A percentile compares a stretch with the other conserved stretches of the same genome.
Conservation (phyloP, 30 jellyfish, hydroid and myxozoan genomes). For the Chironex yamaguchii region DNA sequence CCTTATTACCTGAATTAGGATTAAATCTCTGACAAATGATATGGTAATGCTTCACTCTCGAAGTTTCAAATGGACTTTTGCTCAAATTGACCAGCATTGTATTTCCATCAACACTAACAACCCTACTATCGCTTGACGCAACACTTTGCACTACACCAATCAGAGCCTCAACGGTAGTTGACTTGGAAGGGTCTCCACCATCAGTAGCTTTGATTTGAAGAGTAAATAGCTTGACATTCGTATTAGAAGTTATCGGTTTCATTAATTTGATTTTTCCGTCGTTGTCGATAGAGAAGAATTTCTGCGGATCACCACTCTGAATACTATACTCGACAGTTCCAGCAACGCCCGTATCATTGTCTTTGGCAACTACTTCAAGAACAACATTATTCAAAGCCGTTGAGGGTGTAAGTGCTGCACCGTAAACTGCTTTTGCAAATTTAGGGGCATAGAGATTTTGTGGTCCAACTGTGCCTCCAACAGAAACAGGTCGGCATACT, state of each 20-base stretch:
- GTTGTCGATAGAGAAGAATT: constrained; percentile 46
- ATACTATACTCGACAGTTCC: constrained; percentile 58
- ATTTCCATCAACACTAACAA: constrained; percentile 54
- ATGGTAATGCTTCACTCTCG: constrained; percentile 60
- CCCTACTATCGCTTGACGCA: constrained; percentile 33
- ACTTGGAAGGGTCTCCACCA: constrained; percentile 63
- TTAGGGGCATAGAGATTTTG: constrained; percentile 32
- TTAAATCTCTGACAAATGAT: constrained; percentile 79
- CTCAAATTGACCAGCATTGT: constrained; percentile 68
- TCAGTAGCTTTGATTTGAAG: constrained; percentile 49
- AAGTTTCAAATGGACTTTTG: constrained; percentile 66
- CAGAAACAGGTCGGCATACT: constrained; percentile 81
- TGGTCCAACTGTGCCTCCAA: constrained; percentile 22
- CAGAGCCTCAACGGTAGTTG: constrained; percentile 34
- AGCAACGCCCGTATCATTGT: constrained; percentile 77
- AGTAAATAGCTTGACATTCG: constrained; percentile 52
- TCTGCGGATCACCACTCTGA: constrained; percentile 62
- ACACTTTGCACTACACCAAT: constrained; percentile 47
- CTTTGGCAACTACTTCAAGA: constrained; percentile 40
- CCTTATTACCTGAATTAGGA: no score
- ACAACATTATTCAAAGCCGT: constrained; percentile 59
- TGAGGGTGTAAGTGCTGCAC: constrained; percentile 58
- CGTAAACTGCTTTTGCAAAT: constrained; percentile 24
- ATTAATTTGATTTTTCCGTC: constrained; percentile 62
- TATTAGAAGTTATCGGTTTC: constrained; percentile 19